Conservation (phyloP, 2,113 vertebrate genomes). For the Oxygymnocypris stewartii region DNA sequence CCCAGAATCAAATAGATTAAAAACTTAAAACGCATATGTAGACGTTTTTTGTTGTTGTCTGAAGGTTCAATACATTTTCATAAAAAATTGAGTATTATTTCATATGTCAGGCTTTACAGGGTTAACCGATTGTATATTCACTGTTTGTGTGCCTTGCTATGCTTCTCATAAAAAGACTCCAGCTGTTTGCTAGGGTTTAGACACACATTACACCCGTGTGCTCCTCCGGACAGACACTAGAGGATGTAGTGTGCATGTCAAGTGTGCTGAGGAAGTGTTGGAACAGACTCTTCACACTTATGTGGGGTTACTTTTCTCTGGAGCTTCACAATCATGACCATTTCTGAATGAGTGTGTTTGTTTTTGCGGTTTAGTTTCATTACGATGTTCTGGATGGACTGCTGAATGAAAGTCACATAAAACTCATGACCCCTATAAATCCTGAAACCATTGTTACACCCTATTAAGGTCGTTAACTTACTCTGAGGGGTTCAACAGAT, state of each 20-base stretch:
- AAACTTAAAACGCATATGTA: too few relatives aligned
- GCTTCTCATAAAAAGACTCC: too few relatives aligned
- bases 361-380: not conserved
- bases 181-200: too few relatives aligned
- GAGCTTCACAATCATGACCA: not conserved
- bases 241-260: not conserved
- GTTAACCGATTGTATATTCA: not conserved
- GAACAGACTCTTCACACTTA: not conserved
- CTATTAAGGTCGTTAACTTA: too few relatives aligned
- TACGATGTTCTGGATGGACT: not conserved
- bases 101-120: not conserved
- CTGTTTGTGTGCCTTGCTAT: not conserved
- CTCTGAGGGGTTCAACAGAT: too few relatives aligned
- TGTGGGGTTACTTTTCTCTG: not conserved
- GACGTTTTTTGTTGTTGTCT: too few relatives aligned
- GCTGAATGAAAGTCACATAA: too few relatives aligned
- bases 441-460: too few relatives aligned
- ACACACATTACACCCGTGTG: not conserved
- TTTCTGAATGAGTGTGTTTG: not conserved
- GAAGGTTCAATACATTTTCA: not conserved
- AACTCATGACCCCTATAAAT: too few relatives aligned
- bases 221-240: constrained; percentile 1
- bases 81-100: not conserved
- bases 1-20: too few relatives aligned
- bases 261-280: not conserved